Base-by-base conservation (phyloP, 2,888 invertebrate genomes). In the Rhaphigaster nebulosa region DNA sequence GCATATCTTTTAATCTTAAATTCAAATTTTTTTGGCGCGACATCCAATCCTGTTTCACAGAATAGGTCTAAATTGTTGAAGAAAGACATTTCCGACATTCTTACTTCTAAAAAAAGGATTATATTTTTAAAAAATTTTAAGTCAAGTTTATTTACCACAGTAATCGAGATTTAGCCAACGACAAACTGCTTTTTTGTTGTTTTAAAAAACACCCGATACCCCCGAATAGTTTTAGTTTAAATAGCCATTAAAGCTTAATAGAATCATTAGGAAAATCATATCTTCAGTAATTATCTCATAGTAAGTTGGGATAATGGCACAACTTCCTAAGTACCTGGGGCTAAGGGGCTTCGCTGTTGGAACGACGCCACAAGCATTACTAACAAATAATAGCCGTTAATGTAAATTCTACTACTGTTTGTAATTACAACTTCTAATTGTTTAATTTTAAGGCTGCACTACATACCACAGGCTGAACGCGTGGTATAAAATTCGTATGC, bases 261-360 rank as follows among this genome's bases (percentile, higher is more conserved):
- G 70, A 70, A 70, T 70, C 70, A 70, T 70, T 70, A 34, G 70
- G 70, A 70, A 70, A 70, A 70, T 70, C 70, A 70, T 70, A 70
- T 70, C 70, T 70, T 70, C 70, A 34, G 70, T 70, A 70, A 70
- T 70, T 70, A 70, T 70, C 70, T 70, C 70, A 70, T 70, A 70
- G 70, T 70, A 70, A 70, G 70, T 70, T 70, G 70, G 34, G 70
- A 26, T 70, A 70, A 70, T 70, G 70, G 70, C 23, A 10, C 34
- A 70, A 70, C 70, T 70, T 70, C 34, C 34, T 70, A 70, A 70
- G 70, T 70, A 70, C 70, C 70, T 70, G 70, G n/a, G n/a, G 70
- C 29, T 29, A 29, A 34, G 34, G 34, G 70, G 34, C 34, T 70
- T 15, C 34, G 34, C 70, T 70, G 8, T 38, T 70, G 70, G 70